Percentiles rank a stretch among this genome's conserved stretches.
Evolutionary conservation across 2,113 vertebrate genomes (phyloP).

Genomic region (Myrmecophaga tridactyla): DNA sequence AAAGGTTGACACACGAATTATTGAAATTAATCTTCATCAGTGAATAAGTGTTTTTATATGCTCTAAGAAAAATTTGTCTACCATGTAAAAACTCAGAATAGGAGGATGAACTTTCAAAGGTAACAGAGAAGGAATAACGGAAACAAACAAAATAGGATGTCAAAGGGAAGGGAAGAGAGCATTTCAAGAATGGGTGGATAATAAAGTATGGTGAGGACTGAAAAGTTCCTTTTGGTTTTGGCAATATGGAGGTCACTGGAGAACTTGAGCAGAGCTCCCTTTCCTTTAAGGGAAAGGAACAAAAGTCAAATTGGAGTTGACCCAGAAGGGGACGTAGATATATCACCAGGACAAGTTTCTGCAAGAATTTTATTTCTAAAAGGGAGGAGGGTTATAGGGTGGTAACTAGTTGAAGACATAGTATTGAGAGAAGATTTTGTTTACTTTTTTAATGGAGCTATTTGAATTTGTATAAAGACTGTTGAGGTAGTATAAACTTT

Average conservation of each 20-base stretch:
- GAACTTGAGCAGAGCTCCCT: background rate
- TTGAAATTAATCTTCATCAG: background rate
- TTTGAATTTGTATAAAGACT: background rate
- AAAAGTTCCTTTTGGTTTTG: background rate
- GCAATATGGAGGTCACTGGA: too few species aligned
- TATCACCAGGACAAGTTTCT: background rate
- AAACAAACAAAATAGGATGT: background rate
- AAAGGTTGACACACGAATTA: background rate
- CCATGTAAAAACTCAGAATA: background rate
- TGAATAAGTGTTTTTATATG: background rate
- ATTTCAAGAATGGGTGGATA: too few species aligned
- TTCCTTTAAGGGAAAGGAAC: background rate
- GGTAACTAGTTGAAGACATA: too few species aligned
- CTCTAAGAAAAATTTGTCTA: background rate
- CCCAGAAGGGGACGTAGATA: background rate
- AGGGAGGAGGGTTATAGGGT: background rate
- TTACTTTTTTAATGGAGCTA: background rate
- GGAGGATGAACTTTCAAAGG: background rate
- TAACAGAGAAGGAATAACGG: background rate
- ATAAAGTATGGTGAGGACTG: background rate
- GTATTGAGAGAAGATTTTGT: background rate
- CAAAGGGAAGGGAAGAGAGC: background rate
- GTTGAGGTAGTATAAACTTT: background rate
- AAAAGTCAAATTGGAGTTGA: background rate
- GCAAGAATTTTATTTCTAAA: background rate